These are phyloP conservation scores for Leptestheria dahalacensis DNA, from an alignment of 1,140 invertebrate species.

Conservation along the genomic window DNA sequence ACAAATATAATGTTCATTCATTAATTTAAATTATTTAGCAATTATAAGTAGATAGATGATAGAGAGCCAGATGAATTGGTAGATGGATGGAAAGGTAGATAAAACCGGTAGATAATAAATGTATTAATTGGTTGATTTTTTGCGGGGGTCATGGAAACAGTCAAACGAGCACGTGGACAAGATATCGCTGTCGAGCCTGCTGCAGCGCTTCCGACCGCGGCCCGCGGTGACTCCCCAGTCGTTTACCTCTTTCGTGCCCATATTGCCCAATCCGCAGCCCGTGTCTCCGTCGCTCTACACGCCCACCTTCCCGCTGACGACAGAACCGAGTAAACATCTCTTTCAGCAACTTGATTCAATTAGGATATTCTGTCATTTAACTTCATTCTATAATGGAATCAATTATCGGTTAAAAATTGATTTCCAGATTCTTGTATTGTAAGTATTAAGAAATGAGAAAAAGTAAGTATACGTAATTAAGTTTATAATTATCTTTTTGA, in stretches of 20 bases:
- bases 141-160: constrained; percentile 33
- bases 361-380: no score
- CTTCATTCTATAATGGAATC: no score
- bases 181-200: constrained; percentile 69
- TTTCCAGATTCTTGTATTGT: no score
- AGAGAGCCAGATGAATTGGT: constrained; percentile 11
- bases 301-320: background rate
- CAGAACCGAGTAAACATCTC: background rate
- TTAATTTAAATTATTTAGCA: background rate
- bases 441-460: no score
- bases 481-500: no score
- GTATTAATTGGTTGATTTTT: constrained; percentile 18
- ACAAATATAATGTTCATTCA: constrained; percentile 7
- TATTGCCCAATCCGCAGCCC: background rate
- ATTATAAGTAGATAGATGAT: background rate
- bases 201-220: constrained; percentile 60
- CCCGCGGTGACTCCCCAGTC: constrained; percentile 36
- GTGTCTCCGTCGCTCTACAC: background rate
- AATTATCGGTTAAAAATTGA: no score
- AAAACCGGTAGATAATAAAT: no score
- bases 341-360: no score
- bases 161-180: constrained; percentile 74
- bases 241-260: background rate
- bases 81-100: no score
- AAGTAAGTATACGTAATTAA: no score